Percentiles rank a stretch among this genome's conserved stretches.
Conservation (phyloP, 1,140 invertebrate species). For the Diachasmimorpha longicaudata region DNA sequence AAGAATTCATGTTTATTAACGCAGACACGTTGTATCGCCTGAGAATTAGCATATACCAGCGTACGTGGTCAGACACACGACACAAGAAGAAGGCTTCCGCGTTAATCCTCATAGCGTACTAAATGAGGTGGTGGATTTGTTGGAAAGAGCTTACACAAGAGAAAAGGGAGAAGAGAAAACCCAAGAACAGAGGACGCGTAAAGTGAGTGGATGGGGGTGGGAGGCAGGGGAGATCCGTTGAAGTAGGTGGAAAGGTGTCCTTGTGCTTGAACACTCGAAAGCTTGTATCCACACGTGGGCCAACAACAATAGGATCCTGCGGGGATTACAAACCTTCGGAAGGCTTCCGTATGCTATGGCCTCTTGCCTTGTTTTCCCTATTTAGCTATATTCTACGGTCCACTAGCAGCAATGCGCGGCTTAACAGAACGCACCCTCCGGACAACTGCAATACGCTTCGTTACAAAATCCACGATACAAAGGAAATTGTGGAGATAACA, state of each 20-base stretch:
- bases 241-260: constrained; percentile 18
- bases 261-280: constrained; percentile 51
- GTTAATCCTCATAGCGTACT: constrained; percentile 55
- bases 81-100: constrained; percentile 56
- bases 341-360: constrained; percentile 22
- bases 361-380: not conserved
- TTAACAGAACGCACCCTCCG: constrained; percentile 25
- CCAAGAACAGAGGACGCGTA: not conserved
- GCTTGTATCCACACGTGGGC: constrained; percentile 55
- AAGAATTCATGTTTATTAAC: not conserved
- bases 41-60: constrained; percentile 35
- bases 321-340: constrained; percentile 48
- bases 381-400: not conserved
- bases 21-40: not conserved
- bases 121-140: constrained; percentile 64
- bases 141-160: constrained; percentile 56
- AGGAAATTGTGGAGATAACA: constrained; percentile 7
- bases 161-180: constrained; percentile 15
- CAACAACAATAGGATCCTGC: constrained; percentile 56
- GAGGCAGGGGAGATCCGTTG: not conserved
- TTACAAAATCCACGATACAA: constrained; percentile 28
- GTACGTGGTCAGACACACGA: constrained; percentile 55
- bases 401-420: constrained; percentile 3
- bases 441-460: not conserved
- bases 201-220: constrained; percentile 8